A percentile compares a stretch with the other conserved stretches of the same genome.
Evolutionary conservation across 2,888 invertebrate species (phyloP).

Genomic region (Acanthosoma haemorrhoidale): DNA sequence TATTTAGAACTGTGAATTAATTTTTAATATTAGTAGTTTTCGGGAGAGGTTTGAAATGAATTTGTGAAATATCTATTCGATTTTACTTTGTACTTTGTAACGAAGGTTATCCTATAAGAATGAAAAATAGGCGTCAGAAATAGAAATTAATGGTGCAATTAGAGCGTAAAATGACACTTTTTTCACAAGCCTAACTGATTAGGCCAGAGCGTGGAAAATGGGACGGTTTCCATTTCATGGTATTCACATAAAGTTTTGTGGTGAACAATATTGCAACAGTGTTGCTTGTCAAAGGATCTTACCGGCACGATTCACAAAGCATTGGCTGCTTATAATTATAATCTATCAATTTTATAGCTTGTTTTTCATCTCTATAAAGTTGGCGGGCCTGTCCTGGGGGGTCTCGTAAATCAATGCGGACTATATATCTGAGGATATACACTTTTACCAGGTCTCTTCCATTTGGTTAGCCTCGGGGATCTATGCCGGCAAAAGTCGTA

Average conservation of each 20-base stretch:
- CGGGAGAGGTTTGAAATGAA: too few relatives aligned
- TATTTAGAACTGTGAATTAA: too few relatives aligned
- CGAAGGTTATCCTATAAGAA: too few relatives aligned
- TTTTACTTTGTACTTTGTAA: too few relatives aligned
- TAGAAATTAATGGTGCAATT: too few relatives aligned
- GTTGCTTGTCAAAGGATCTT: neutral
- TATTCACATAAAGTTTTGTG: neutral
- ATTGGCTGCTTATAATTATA: neutral
- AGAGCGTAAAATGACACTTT: too few relatives aligned
- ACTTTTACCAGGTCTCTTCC: neutral
- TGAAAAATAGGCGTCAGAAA: too few relatives aligned
- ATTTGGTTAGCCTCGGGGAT: too few relatives aligned
- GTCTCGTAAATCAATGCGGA: conserved; percentile 1
- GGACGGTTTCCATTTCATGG: neutral
- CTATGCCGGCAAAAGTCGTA: neutral
- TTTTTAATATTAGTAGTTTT: too few relatives aligned
- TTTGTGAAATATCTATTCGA: too few relatives aligned
- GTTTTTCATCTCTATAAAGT: conserved; percentile 14
- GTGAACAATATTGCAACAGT: neutral
- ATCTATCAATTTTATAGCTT: conserved; percentile 12
- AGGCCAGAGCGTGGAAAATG: neutral
- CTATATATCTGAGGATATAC: neutral
- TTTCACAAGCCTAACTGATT: too few relatives aligned
- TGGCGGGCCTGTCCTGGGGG: conserved; percentile 12
- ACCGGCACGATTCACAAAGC: conserved; percentile 7